phyloP scores from a whole-genome alignment of 1,140 invertebrate genomes.

The Bombus polaris region DNA sequence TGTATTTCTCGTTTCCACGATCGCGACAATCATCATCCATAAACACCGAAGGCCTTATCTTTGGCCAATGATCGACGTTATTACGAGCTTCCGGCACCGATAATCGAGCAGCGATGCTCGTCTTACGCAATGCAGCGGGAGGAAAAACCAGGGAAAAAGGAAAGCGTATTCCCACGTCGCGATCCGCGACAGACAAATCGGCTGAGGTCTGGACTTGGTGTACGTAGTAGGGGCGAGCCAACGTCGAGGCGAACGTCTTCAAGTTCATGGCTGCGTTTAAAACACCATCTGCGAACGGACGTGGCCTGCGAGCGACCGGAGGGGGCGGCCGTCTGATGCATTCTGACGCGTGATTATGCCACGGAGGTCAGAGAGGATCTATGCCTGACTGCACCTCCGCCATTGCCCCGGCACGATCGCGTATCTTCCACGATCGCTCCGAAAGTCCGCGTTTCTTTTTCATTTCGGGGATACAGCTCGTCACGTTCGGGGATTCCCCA shows the following conservation, averaged over 20 bases:
- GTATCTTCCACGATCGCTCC: conserved; percentile 55
- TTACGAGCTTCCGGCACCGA: conserved; percentile 29
- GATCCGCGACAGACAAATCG: conserved; percentile 56
- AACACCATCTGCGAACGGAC: conserved; percentile 66
- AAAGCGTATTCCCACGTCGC: conserved; percentile 60
- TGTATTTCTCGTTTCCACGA: background rate
- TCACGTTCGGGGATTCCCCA: conserved; percentile 7
- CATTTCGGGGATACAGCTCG: conserved; percentile 6
- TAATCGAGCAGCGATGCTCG: background rate
- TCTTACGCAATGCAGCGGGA: conserved; percentile 19
- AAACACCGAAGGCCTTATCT: conserved; percentile 23
- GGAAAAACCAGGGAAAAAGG: conserved; percentile 30
- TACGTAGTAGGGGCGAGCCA: conserved; percentile 12
- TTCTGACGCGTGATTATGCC: conserved; percentile 71
- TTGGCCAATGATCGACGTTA: conserved; percentile 13
- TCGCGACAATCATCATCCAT: conserved; percentile 7
- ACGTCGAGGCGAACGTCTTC: conserved; percentile 51
- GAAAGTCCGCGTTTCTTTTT: conserved; percentile 31
- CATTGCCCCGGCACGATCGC: conserved; percentile 65
- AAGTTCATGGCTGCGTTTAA: conserved; percentile 66
- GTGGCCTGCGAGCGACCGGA: conserved; percentile 57
- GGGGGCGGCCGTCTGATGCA: conserved; percentile 60
- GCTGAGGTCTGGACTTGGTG: background rate
- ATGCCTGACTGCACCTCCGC: conserved; percentile 70
- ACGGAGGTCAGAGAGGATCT: conserved; percentile 70